phyloP scores from a whole-genome alignment of 2,797 vertebrate species.

The Astyanax mexicanus region DNA sequence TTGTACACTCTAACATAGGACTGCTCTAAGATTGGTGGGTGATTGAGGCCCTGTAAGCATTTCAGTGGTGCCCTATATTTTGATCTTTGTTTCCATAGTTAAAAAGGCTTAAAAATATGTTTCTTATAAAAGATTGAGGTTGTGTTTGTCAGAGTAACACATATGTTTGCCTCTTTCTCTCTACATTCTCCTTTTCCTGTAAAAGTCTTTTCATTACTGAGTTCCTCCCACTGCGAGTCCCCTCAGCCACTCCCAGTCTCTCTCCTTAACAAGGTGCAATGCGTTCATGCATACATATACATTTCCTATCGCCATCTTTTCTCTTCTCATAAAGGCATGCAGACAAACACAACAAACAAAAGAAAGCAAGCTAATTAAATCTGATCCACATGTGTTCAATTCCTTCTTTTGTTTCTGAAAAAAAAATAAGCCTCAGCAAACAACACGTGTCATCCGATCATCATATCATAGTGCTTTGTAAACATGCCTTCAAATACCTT shows the following conservation, averaged over 20 bases:
- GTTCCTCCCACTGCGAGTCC: conserved; percentile 52
- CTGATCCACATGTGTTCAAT: conserved; percentile 27
- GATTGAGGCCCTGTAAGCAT: no score
- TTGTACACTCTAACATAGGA: no score
- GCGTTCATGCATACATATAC: conserved; percentile 45
- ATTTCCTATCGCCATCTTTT: conserved; percentile 54
- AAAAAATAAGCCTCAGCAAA: conserved; percentile 46
- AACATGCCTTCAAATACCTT: conserved; percentile 75
- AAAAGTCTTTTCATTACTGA: conserved; percentile 33
- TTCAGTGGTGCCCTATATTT: no score
- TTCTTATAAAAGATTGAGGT: conserved; percentile 14
- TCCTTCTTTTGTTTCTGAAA: conserved; percentile 41
- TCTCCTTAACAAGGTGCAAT: conserved; percentile 72
- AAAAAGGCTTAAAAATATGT: conserved; percentile 25
- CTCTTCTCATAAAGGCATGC: conserved; percentile 75
- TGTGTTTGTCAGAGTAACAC: conserved; percentile 39
- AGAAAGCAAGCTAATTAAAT: conserved; percentile 58
- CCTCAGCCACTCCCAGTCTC: conserved; percentile 65
- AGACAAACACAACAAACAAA: conserved; percentile 64
- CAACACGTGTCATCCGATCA: conserved; percentile 49
- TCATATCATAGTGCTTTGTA: conserved; percentile 65
- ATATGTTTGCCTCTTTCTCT: conserved; percentile 30
- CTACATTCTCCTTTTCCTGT: conserved; percentile 27
- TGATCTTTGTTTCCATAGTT: conserved; percentile 18
- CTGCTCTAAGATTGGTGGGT: no score